Conservation (phyloP, 2,113 vertebrate species). For the Chrysemys picta region DNA sequence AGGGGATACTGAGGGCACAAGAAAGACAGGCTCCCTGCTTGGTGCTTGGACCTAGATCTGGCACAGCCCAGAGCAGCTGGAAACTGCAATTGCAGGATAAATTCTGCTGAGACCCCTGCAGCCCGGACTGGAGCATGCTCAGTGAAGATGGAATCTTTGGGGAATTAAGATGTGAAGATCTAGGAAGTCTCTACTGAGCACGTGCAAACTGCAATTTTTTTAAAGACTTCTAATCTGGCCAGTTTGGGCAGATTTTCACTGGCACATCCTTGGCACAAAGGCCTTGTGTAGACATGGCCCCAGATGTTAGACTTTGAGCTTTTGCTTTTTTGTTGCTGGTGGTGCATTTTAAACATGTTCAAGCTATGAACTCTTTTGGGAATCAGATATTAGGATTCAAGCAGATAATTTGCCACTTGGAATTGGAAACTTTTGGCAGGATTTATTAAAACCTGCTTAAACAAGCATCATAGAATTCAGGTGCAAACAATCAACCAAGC, state of each 20-base stretch:
- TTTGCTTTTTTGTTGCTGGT: conserved; percentile 28
- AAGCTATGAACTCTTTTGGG: conserved; percentile 1
- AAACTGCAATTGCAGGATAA: not conserved
- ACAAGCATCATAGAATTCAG: conserved; percentile 48
- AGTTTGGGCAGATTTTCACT: not conserved
- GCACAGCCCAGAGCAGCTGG: not conserved
- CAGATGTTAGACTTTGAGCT: conserved; percentile 25
- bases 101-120: not conserved
- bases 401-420: not conserved
- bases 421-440: conserved; percentile 32
- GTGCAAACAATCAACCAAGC: conserved; percentile 23
- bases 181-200: not conserved
- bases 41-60: not conserved
- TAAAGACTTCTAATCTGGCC: not conserved
- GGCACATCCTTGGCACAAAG: not conserved
- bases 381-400: not conserved
- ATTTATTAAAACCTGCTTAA: conserved; percentile 15
- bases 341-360: conserved; percentile 9
- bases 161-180: not conserved
- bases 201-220: not conserved
- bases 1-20: not conserved
- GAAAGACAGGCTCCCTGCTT: not conserved
- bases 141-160: not conserved
- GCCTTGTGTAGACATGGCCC: not conserved
- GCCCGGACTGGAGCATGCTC: not conserved